A percentile compares a stretch with the other conserved stretches of the same genome.
phyloP scores from a whole-genome alignment of 2,888 invertebrate genomes.

The Parapristionchus giblindavisi region DNA sequence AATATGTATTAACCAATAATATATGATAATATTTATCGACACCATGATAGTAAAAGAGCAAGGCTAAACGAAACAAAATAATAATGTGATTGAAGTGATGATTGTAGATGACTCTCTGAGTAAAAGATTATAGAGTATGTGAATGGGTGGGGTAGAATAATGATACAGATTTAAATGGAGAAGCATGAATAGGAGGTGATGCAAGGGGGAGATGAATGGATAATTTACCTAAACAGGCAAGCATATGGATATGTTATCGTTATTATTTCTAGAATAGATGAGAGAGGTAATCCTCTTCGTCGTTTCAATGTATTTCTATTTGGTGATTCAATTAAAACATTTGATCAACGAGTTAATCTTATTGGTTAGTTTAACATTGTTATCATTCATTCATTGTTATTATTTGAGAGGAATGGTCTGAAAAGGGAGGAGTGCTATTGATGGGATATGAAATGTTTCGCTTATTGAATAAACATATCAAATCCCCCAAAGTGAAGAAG shows the following conservation, averaged over 20 bases:
- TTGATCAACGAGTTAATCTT: conserved; percentile 82
- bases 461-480: conserved; percentile 77
- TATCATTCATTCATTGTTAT: conserved; percentile 24
- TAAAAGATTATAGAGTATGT: too few relatives aligned
- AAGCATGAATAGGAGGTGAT: too few relatives aligned
- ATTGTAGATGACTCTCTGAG: too few relatives aligned
- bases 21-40: too few relatives aligned
- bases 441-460: conserved; percentile 97
- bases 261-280: conserved; percentile 37
- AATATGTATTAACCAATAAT: too few relatives aligned
- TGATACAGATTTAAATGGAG: too few relatives aligned
- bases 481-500: conserved; percentile 48
- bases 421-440: conserved; percentile 88
- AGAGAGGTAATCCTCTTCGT: conserved; percentile 71
- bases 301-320: conserved; percentile 88
- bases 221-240: too few relatives aligned
- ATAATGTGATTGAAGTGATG: too few relatives aligned
- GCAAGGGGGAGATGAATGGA: too few relatives aligned
- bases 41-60: too few relatives aligned
- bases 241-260: background rate
- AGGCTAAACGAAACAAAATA: too few relatives aligned
- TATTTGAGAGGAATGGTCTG: conserved; percentile 81
- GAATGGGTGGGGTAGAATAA: too few relatives aligned
- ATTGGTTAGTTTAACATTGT: conserved; percentile 73
- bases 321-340: conserved; percentile 91